Evolutionary conservation across 2,888 invertebrate genomes (phyloP), one percentile per base, ranked within the genome.

Genomic region (Entomobrya multifasciata): DNA sequence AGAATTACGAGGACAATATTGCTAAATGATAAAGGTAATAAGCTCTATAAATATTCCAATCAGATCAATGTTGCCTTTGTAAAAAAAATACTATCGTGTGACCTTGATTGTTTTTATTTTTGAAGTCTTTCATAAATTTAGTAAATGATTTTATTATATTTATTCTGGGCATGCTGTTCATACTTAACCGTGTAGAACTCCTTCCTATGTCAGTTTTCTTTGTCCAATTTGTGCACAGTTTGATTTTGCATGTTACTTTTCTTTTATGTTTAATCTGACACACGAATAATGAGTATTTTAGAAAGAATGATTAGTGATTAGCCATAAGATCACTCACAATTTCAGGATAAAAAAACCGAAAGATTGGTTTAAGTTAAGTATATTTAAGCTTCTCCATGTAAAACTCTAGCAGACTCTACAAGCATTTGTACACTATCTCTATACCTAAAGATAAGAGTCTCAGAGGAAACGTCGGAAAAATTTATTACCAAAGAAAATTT

Each of bases 401-500:
- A 8, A 36, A 27, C 41, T 41, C 30, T 20, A 20, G 15, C 41
- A 0, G 27, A 49, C 2, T 11, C 11, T 2, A 22, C 3, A 52
- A 17, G 17, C 17, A 11, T 52, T 52, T 52, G 13, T n/a, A n/a
- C n/a, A n/a, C 15, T n/a, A 52, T 52, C 6, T 11, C 52, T 52
- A 17, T 17, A 3, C 4, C 52, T 52, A 17, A 27, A 65, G 44
- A 36, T 4, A 70, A 8, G 44, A 70, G 30, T 65, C 55, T 76
- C 36, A 60, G n/a, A n/a, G n/a, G n/a, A n/a, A 60, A 84, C 52
- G 41, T 20, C n/a, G 47, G 62, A 47, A 27, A 78, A 85, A 85
- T 85, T 85, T 85, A 85, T 78, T 85, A 67, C 78, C 70, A 77
- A 62, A 83, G 76, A 83, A 83, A 76, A 77, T 67, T 70, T 78